Conservation (phyloP, 92 coral and sea anemone genomes). For the Paragorgia papillata region DNA sequence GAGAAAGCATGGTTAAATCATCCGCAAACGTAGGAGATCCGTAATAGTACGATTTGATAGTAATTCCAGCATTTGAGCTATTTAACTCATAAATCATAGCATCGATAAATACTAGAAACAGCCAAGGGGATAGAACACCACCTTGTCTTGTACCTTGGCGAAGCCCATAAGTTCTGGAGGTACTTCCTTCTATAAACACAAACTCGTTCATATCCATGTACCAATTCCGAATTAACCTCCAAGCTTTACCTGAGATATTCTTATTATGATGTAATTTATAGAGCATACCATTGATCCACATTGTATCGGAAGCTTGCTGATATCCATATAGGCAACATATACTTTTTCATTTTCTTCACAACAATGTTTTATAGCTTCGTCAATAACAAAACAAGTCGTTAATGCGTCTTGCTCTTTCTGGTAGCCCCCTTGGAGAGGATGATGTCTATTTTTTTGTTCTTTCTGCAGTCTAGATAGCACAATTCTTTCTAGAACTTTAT, state of each 20-base stretch:
- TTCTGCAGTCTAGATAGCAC: not conserved
- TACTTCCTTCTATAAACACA: not conserved
- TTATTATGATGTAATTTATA: not conserved
- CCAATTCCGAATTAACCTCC: slow-evolving; percentile 12
- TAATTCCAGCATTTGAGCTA: too few relatives aligned
- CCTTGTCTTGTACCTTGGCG: slow-evolving; percentile 16
- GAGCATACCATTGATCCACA: too few relatives aligned
- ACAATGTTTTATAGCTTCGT: not conserved
- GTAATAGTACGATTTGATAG: too few relatives aligned
- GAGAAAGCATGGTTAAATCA: too few relatives aligned
- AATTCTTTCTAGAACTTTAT: slow-evolving; percentile 2
- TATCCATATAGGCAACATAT: too few relatives aligned
- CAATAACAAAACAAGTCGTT: not conserved
- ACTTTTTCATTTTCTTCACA: slow-evolving; percentile 1
- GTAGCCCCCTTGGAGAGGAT: too few relatives aligned
- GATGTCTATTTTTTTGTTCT: not conserved
- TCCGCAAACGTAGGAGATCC: too few relatives aligned
- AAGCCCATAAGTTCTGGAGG: not conserved
- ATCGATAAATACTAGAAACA: too few relatives aligned
- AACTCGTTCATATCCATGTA: slow-evolving; percentile 5
- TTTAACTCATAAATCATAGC: too few relatives aligned
- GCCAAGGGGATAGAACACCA: slow-evolving; percentile 16
- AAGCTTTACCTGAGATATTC: not conserved
- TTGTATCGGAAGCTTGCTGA: too few relatives aligned
- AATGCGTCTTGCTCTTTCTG: slow-evolving; percentile 2